A percentile compares a stretch with the other conserved stretches of the same genome.
Conservation (phyloP, 2,888 invertebrate species). For the Agrotis exclamationis region DNA sequence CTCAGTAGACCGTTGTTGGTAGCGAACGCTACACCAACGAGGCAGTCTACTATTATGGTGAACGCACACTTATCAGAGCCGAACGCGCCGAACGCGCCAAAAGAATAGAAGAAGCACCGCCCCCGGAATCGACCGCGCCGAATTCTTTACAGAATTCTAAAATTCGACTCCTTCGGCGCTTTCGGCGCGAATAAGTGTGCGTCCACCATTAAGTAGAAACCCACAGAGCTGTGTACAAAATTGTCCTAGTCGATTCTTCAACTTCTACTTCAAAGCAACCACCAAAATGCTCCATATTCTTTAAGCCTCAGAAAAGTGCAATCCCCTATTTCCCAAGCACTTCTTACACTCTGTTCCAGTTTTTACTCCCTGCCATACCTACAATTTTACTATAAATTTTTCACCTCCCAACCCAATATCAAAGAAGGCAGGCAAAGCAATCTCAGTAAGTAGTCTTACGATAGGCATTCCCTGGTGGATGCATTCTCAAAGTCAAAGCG, state of each 20-base stretch:
- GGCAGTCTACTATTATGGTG: too few relatives aligned
- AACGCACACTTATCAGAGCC: too few relatives aligned
- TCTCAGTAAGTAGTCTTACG: constrained; percentile 74
- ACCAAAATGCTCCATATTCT: constrained; percentile 25
- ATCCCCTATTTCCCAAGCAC: constrained; percentile 5
- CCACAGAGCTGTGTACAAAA: constrained; percentile 3
- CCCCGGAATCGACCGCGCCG: too few relatives aligned
- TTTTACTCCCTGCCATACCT: constrained; percentile 38
- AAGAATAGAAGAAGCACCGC: too few relatives aligned
- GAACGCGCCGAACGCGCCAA: too few relatives aligned
- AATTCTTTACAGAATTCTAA: too few relatives aligned
- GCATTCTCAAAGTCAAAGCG: constrained; percentile 71
- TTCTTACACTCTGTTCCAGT: constrained; percentile 38
- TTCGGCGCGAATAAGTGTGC: too few relatives aligned
- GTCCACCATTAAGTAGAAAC: too few relatives aligned
- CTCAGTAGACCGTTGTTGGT: too few relatives aligned
- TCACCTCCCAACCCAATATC: constrained; percentile 73
- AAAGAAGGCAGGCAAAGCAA: constrained; percentile 70
- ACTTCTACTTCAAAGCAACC: constrained; percentile 1
- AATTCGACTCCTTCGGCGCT: too few relatives aligned
- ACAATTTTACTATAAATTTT: constrained; percentile 67
- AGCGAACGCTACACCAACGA: too few relatives aligned
- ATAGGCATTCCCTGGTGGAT: constrained; percentile 67
- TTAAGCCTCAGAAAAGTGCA: constrained; percentile 13
- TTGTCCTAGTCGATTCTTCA: constrained; percentile 15